phyloP scores from a whole-genome alignment of 2,113 vertebrate genomes.

The Catharus minimus region DNA sequence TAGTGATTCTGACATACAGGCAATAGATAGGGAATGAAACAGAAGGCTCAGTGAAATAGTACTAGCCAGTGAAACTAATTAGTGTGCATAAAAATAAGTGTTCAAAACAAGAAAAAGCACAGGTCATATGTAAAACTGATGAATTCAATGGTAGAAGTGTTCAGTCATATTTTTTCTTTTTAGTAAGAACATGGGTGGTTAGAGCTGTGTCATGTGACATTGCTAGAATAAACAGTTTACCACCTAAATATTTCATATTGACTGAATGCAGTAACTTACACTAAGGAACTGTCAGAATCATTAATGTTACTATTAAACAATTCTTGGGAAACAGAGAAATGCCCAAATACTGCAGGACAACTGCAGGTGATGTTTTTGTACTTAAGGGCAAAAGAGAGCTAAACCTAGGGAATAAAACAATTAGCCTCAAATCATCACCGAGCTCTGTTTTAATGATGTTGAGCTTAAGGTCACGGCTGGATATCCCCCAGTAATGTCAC shows the following conservation, averaged over 20 bases:
- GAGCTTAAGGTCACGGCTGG: neutral
- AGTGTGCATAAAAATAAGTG: neutral
- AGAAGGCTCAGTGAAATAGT: neutral
- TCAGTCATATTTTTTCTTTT: neutral
- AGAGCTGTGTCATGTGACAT: neutral
- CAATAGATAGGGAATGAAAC: neutral
- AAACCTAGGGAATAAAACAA: slow-evolving; percentile 23
- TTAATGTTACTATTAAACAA: neutral
- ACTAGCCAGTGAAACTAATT: neutral
- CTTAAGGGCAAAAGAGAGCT: neutral
- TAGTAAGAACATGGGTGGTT: neutral
- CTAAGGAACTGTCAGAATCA: neutral
- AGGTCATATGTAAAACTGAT: neutral
- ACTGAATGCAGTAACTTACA: neutral
- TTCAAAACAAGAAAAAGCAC: neutral
- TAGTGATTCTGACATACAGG: neutral
- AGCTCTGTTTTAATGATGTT: slow-evolving; percentile 15
- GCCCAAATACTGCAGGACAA: neutral
- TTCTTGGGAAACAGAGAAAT: neutral
- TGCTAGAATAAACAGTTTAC: neutral
- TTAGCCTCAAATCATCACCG: neutral
- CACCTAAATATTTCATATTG: neutral
- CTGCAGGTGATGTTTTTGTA: neutral
- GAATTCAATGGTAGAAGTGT: neutral
- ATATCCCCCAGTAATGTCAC: slow-evolving; percentile 8